Evolutionary conservation across 1,140 invertebrate species (phyloP).

Genomic region (Bombus consobrinus): DNA sequence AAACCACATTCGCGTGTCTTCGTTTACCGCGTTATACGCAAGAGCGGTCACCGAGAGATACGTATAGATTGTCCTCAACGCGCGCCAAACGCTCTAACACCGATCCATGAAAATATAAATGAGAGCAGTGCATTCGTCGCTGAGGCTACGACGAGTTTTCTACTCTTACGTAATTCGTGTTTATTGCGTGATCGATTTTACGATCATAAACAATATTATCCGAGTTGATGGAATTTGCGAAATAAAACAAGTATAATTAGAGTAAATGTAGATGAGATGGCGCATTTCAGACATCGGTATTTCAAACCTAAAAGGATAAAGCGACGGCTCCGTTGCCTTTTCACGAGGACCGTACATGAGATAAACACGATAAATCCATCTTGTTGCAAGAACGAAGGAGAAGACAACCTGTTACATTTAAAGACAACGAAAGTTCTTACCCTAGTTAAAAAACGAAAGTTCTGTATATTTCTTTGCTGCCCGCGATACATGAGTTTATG

Average conservation of each 20-base stretch:
- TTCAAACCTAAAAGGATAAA: too few species aligned
- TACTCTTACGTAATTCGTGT: background rate
- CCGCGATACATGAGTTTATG: background rate
- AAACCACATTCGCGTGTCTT: conserved; percentile 55
- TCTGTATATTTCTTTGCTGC: background rate
- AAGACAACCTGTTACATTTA: too few species aligned
- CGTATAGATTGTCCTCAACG: conserved; percentile 18
- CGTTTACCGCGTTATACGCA: conserved; percentile 26
- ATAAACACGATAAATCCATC: too few species aligned
- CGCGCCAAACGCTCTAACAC: background rate
- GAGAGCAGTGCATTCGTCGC: background rate
- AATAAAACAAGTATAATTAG: too few species aligned
- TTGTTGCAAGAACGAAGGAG: too few species aligned
- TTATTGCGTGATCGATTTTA: background rate
- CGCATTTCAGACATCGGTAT: too few species aligned
- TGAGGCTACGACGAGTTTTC: conserved; percentile 5
- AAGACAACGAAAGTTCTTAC: background rate
- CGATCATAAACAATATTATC: background rate
- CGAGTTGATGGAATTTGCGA: background rate
- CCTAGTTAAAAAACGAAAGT: background rate
- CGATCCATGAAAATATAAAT: conserved; percentile 27
- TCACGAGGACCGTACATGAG: too few species aligned
- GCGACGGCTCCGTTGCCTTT: too few species aligned
- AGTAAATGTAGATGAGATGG: too few species aligned
- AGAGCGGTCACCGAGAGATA: conserved; percentile 31